Conservation (phyloP, 2,113 vertebrate species). For the Siniperca knerii region DNA sequence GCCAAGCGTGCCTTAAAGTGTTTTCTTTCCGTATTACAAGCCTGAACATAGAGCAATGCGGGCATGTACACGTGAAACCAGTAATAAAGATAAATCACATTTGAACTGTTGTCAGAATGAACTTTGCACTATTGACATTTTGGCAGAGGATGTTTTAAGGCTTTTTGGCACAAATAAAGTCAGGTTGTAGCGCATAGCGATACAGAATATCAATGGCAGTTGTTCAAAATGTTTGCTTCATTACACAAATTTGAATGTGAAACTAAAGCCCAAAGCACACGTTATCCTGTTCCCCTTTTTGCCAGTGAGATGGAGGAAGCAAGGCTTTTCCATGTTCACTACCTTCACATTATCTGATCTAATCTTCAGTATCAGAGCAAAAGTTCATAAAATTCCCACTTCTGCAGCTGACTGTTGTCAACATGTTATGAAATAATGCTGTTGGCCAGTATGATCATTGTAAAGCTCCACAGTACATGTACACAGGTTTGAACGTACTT, state of each 20-base stretch:
- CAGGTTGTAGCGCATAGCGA: neutral
- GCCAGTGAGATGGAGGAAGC: neutral
- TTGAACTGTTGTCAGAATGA: neutral
- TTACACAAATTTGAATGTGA: neutral
- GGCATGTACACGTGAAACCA: neutral
- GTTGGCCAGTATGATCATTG: neutral
- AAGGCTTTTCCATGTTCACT: neutral
- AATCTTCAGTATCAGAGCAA: neutral
- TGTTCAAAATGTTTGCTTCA: neutral
- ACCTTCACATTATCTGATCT: neutral
- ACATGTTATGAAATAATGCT: neutral
- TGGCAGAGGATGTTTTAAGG: neutral
- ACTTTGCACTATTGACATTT: conserved; percentile 15
- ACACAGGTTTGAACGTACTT: conserved; percentile 8
- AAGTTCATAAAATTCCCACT: neutral
- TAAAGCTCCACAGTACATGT: neutral
- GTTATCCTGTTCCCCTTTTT: conserved; percentile 5
- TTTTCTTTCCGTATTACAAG: conserved; percentile 2
- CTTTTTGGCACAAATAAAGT: neutral
- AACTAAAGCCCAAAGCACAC: neutral
- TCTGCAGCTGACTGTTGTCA: neutral
- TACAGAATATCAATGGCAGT: neutral
- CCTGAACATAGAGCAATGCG: conserved; percentile 12
- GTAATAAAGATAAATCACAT: conserved; percentile 1
- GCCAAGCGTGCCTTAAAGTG: neutral